These are phyloP conservation scores for Hirtodrosophila trivittata DNA, from an alignment of 2,888 invertebrate genomes.

Conservation along the genomic window DNA sequence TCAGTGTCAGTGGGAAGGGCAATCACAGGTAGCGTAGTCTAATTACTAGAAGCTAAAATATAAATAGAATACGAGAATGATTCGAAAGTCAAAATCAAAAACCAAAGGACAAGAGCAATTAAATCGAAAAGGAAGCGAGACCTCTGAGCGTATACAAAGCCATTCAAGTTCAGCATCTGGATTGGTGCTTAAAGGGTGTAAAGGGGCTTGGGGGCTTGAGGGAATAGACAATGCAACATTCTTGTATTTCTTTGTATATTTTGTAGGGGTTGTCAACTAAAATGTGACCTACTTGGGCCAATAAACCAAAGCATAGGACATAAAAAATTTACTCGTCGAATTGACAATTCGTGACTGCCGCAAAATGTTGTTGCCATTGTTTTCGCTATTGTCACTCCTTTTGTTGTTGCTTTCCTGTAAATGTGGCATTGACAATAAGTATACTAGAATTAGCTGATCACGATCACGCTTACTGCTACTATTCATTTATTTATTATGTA, in stretches of 20 bases:
- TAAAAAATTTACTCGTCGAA: conserved; percentile 1
- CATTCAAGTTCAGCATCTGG: neutral
- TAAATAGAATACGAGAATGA: conserved; percentile 2
- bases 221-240: conserved; percentile 22
- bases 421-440: conserved; percentile 26
- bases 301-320: conserved; percentile 15
- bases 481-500: conserved; percentile 26
- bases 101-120: conserved; percentile 5
- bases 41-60: conserved; percentile 53
- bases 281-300: conserved; percentile 16
- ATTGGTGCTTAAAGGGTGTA: neutral
- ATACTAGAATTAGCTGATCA: conserved; percentile 1
- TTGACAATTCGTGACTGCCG: conserved; percentile 20
- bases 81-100: conserved; percentile 10
- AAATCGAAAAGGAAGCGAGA: neutral
- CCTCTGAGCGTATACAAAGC: neutral
- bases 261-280: conserved; percentile 15
- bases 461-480: conserved; percentile 22
- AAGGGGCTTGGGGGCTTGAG: neutral
- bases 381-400: neutral
- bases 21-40: conserved; percentile 46
- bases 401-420: conserved; percentile 7
- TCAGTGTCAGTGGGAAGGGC: conserved; percentile 18
- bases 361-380: conserved; percentile 1
- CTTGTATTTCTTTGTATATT: conserved; percentile 18